Evolutionary conservation across 2,113 vertebrate genomes (phyloP), one percentile per base, ranked within the genome.

Genomic region (Polyodon spathula): DNA sequence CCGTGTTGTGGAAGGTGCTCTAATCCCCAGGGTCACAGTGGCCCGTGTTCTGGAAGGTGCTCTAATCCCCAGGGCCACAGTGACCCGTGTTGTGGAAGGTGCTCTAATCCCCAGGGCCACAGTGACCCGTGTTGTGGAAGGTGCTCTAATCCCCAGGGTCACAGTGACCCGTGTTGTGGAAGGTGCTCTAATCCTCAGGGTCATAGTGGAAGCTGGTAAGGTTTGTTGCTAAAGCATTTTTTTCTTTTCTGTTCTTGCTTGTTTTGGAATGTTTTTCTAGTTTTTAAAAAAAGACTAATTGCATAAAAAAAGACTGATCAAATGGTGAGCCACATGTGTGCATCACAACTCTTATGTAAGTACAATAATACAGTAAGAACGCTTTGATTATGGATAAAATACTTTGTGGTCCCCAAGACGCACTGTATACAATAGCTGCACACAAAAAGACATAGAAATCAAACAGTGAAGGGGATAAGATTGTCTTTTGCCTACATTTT

Each of bases 241-340:
- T 77, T 64, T 76, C 76, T 69, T 64, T 58, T 27, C 27, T 27
- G 27, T 27, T 27, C 27, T 27, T 27, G 27, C 27, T 27, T 27
- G 27, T 69, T 75, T 77, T 73, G 81, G 79, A 85, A 81, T 81
- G 78, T 78, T 74, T 63, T 71, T 71, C 77, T 75, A 66, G n/a
- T n/a, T n/a, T n/a, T n/a, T n/a, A 80, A 80, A 77, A 63, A 75
- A 56, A 74, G 76, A 76, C 73, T 66, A 74, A 68, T 71, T 17
- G 42, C 71, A 68, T 74, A 81, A 82, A 70, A 84, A 84, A 82
- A 82, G 72, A 50, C 12, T 6, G 48, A 10, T 6, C 48, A 50
- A 65, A 74, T 65, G 48, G 60, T 65, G 63, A 61, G 70, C 66
- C 37, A 10, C 63, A 54, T 58, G 68, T 63, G 64, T 59, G 62